Conservation (phyloP, 2,888 invertebrate genomes). For the Podabrus alpinus region DNA sequence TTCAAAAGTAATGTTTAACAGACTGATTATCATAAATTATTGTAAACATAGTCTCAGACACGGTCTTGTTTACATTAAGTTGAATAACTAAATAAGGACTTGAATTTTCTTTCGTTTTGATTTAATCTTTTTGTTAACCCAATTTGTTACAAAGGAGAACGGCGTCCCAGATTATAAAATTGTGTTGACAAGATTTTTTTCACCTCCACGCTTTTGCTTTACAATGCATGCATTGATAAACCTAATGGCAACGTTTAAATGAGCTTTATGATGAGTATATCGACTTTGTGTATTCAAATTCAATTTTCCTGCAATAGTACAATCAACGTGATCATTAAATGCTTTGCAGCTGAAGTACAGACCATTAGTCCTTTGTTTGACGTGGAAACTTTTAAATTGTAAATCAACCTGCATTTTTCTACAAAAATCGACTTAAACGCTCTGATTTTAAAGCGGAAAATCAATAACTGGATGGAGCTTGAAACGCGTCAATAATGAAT, state of each 20-base stretch:
- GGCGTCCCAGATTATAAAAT: not conserved
- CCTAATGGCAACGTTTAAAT: not conserved
- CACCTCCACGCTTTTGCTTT: not conserved
- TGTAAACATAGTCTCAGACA: not conserved
- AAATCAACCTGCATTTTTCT: not conserved
- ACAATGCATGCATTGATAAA: not conserved
- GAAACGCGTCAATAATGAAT: not conserved
- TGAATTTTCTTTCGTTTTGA: not conserved
- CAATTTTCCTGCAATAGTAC: not conserved
- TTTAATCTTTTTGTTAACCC: not conserved
- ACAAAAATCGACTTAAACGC: not conserved
- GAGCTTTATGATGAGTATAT: not conserved
- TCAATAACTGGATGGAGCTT: not conserved
- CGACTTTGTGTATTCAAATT: not conserved
- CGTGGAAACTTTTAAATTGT: too few species aligned
- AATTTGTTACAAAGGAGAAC: not conserved
- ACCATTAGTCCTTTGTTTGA: too few species aligned
- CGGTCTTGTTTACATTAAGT: not conserved
- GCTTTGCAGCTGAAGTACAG: not conserved
- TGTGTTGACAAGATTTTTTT: not conserved
- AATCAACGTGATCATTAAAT: not conserved
- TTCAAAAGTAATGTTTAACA: not conserved
- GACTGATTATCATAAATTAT: not conserved
- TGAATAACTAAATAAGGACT: not conserved
- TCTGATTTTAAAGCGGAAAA: not conserved